phyloP scores from a whole-genome alignment of 1,140 invertebrate species.

The Metopolophium dirhodum region DNA sequence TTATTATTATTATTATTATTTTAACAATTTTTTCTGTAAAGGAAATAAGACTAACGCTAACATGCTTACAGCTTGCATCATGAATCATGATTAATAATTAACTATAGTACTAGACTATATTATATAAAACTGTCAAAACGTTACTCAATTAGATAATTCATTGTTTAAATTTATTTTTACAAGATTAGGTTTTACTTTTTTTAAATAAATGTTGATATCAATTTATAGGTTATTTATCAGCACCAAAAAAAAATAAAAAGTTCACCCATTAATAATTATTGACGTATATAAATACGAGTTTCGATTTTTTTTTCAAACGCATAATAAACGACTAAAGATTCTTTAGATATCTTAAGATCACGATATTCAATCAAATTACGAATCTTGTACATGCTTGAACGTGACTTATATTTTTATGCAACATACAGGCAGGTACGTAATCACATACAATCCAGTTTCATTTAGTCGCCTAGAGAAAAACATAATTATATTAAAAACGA shows the following conservation, averaged over 20 bases:
- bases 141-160: background rate
- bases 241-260: background rate
- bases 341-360: background rate
- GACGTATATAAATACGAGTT: background rate
- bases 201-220: background rate
- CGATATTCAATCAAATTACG: conserved; percentile 1
- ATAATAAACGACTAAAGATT: background rate
- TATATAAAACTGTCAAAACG: background rate
- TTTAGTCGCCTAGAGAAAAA: background rate
- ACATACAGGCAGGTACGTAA: background rate
- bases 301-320: background rate
- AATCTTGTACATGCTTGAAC: background rate
- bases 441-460: conserved; percentile 19
- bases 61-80: background rate
- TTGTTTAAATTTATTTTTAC: background rate
- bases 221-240: too few species aligned
- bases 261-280: background rate
- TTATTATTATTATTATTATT: background rate
- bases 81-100: background rate
- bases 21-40: background rate
- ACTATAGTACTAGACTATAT: background rate
- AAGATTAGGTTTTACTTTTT: background rate
- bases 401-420: conserved; percentile 1
- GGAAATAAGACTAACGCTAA: background rate
- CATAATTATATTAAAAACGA: conserved; percentile 21